Evolutionary conservation across 2,888 invertebrate species (phyloP), one percentile per base, ranked within the genome.

Genomic region (Aphelenchoides bicaudatus): DNA sequence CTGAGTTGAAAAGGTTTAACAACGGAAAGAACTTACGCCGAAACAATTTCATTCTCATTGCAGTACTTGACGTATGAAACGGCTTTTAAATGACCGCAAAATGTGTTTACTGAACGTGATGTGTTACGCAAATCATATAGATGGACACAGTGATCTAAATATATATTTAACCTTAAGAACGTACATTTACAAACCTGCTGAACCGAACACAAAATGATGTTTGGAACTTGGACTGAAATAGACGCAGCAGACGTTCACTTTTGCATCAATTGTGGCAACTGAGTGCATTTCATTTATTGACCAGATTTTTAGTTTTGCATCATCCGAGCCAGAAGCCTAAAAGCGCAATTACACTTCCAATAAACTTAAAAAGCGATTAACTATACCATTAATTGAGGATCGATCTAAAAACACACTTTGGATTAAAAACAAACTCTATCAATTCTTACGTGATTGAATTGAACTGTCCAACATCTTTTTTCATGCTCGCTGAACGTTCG

Each of bases 211-310:
- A 60, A 93, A 84, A 79, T 91, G 89, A 79, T 88, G 88, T 0
- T 89, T 87, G 65, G 88, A 89, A 62, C 85, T 83, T 0, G 89
- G 89, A 80, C 88, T 89, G 80, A 90, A 90, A 79, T 91, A 88
- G 16, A 93, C 92, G 81, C 91, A 92, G 81, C 92, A 93, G 51
- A 93, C 91, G 81, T 93, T 92, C 61, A 91, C 91, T 81, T 89
- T 88, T 0, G 91, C 91, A 81, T 92, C 91, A 16, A 93, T 82
- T 4, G 88, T 90, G 8, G 89, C 88, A 13, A 91, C 87, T 0
- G 88, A 89, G 70, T 89, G 87, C 72, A 90, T 89, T 37, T 86
- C 85, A 80, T 89, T 88, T n/a, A 90, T 83, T 8, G 90, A 88
- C 88, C 92, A 93, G 51, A 93, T 84, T 80, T 50, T 46, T 48